Evolutionary conservation across 2,113 vertebrate species (phyloP), one percentile per base, ranked within the genome.

Genomic region (Amazona guildingii): DNA sequence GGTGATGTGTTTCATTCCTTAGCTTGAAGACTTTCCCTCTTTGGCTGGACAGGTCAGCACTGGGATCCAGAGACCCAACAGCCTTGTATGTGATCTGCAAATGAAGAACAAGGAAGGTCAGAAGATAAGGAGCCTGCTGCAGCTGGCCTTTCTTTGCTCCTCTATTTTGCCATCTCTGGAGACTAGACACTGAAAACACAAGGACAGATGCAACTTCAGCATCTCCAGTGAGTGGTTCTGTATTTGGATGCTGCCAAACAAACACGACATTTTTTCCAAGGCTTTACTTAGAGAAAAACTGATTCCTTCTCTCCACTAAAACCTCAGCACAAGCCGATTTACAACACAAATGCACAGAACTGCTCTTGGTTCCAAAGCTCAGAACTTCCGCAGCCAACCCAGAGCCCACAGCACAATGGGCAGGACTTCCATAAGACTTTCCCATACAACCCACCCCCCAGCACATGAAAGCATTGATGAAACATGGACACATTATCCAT

Each of bases 11-110:
- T 96, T 99, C 99, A 29, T 99, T 99, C 83, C 98, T 98, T 37
- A 99, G 98, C 86, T 99, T 99, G 98, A 99, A 99, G 72, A 99
- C 98, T 43, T 99, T 98, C 17, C 99, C 99, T 75, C 99, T 98
- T 94, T 99, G 99, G 83, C 98, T 99, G 48, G 98, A 99, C 70
- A 99, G 98, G 69, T 99, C 99, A 0, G 99, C 99, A 37, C 97
- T 99, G 80, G 99, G 99, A 97, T 99, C 99, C 97, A 99, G 92
- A 0, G 99, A 99, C 73, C 99, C 99, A 89, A 99, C 98, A 0
- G 99, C 99, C 92, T 99, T 99, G 97, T 99, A 99, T 39, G 99
- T 99, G 66, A 99, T 99, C 99, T 99, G 98, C 23, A 97, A 72
- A 41, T 9, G 43, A 93, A 95, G 67, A 62, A 92, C n/a, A 96